Conservation (phyloP, 2,113 vertebrate genomes). For the Cheirogaleus medius region DNA sequence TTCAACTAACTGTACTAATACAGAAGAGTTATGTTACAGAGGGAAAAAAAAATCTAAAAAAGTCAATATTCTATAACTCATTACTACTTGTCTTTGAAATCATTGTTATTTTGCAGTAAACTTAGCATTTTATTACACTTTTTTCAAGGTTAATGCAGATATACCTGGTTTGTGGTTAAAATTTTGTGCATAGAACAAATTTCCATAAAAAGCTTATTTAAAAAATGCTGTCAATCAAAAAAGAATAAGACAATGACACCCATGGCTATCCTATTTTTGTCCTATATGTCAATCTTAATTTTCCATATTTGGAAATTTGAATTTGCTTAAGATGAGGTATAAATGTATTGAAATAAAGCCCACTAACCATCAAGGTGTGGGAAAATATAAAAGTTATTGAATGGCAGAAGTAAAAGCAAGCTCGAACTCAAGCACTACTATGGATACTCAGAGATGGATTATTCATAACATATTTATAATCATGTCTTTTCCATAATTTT, state of each 20-base stretch:
- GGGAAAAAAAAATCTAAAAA: background rate
- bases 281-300: background rate
- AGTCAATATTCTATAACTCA: background rate
- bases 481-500: background rate
- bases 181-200: background rate
- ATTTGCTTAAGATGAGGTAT: background rate
- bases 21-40: background rate
- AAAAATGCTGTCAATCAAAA: constrained; percentile 3
- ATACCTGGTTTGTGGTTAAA: background rate
- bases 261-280: background rate
- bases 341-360: constrained; percentile 11
- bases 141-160: background rate
- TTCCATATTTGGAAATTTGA: background rate
- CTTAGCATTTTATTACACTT: constrained; percentile 1
- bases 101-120: background rate
- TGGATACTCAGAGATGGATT: background rate
- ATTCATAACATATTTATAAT: background rate
- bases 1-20: background rate
- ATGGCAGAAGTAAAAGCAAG: background rate
- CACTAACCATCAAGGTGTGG: background rate
- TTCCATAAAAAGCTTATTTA: constrained; percentile 26
- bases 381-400: background rate
- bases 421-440: background rate
- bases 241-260: background rate
- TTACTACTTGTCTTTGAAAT: constrained; percentile 30